Conservation (phyloP, 2,797 vertebrate species). For the Percopsis omiscomaycus region DNA sequence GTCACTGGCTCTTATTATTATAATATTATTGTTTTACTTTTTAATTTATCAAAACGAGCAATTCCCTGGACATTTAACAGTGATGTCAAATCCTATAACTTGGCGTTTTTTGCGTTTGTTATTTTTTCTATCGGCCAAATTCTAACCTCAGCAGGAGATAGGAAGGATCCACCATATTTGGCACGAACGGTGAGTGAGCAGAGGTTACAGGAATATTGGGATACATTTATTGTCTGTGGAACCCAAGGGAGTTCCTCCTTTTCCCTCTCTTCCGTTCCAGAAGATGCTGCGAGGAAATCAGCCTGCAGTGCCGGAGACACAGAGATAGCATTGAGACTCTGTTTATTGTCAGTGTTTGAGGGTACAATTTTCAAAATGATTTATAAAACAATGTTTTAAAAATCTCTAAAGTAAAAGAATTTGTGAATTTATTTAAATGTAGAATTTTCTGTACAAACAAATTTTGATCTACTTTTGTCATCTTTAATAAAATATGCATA, state of each 20-base stretch:
- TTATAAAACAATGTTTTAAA: no score
- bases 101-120: slow-evolving; percentile 44
- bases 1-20: slow-evolving; percentile 28
- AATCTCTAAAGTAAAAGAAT: no score
- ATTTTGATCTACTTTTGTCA: slow-evolving; percentile 5
- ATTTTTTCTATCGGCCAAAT: slow-evolving; percentile 45
- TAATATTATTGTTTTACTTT: slow-evolving; percentile 58
- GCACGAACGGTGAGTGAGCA: slow-evolving; percentile 16
- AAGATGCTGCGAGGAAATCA: slow-evolving; percentile 22
- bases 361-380: no score
- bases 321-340: slow-evolving; percentile 33
- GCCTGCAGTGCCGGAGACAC: slow-evolving; percentile 9
- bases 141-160: slow-evolving; percentile 47
- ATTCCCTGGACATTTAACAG: slow-evolving; percentile 44
- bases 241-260: slow-evolving; percentile 33
- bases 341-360: slow-evolving; percentile 22
- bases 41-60: slow-evolving; percentile 45
- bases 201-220: slow-evolving; percentile 27
- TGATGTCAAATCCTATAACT: slow-evolving; percentile 50
- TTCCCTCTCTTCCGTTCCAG: slow-evolving; percentile 30
- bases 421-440: no score
- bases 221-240: slow-evolving; percentile 45
- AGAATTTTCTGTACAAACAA: no score
- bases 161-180: slow-evolving; percentile 37
- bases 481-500: slow-evolving; percentile 1